Percentiles rank a stretch among this genome's conserved stretches.
Conservation (phyloP, 2,797 vertebrate species). For the Dicrostonyx torquatus region DNA sequence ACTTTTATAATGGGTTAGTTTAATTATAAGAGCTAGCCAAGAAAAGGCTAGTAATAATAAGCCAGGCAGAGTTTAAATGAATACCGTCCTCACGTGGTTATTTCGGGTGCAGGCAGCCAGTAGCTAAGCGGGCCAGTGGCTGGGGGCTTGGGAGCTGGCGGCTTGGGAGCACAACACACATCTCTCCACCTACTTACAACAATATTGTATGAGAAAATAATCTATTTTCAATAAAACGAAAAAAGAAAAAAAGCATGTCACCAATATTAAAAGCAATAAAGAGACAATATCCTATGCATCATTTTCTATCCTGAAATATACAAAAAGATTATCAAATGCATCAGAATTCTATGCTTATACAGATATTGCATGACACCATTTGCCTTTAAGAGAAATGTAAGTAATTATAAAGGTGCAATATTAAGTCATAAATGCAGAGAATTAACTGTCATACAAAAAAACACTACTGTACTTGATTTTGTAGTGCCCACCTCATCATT, state of each 20-base stretch:
- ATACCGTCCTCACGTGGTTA: too few species aligned
- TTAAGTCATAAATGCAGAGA: not conserved
- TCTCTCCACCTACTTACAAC: too few species aligned
- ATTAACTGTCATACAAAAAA: not conserved
- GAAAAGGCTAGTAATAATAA: too few species aligned
- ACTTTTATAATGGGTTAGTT: too few species aligned
- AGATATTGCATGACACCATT: not conserved
- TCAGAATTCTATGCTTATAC: not conserved
- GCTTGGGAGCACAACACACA: too few species aligned
- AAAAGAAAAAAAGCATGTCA: not conserved
- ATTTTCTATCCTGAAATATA: not conserved
- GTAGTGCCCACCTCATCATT: not conserved
- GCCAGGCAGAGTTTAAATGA: too few species aligned
- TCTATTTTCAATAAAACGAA: not conserved
- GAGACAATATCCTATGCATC: not conserved
- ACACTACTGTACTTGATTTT: not conserved
- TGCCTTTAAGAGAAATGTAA: not conserved
- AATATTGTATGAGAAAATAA: not conserved
- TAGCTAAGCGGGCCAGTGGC: too few species aligned
- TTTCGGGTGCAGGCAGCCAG: too few species aligned
- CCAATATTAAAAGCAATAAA: not conserved
- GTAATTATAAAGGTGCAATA: not conserved
- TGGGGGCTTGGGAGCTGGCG: too few species aligned
- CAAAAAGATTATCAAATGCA: not conserved
- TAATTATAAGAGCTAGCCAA: too few species aligned